Base-by-base conservation (phyloP, 53 echinoderm and acorn worm genomes). In the Temnopleurus reevesii region DNA sequence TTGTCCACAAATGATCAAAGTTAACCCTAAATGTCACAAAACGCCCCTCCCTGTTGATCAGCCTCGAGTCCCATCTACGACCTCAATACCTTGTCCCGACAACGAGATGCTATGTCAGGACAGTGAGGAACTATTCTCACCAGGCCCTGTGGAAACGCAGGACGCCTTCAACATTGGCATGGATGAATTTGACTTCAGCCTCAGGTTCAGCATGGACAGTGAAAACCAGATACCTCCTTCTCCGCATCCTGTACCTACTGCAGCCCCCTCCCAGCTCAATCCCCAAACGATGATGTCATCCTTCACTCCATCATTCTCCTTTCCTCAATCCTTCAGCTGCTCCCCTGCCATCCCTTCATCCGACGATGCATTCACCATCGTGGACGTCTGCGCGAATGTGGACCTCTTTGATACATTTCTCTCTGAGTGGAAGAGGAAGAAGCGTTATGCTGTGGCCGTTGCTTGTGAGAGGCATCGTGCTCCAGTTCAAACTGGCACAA, bases 311-410 rank as follows among this genome's bases (percentile, higher is more conserved):
- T 87, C 88, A 29, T 87, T 66, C 88, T 60, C 86, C 59, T 87
- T 36, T 47, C 88, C 88, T 8, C 66, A 65, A 23, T 87, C 88
- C 36, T 87, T 87, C 53, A 66, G 66, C 53, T 18, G 45, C 33
- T 88, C 94, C 5, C 91, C 94, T 7, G 86, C 85, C 18, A 60
- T 91, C 57, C 81, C 94, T 17, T 61, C 77, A 90, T 92, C 94
- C 0, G 92, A 96, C 41, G 91, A 93, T 33, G 89, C 91, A 30
- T 99, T 99, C 84, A 92, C 96, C 26, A 90, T 99, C 84, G 91
- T 99, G 3, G 99, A 99, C 87, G 99, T 96, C 33, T 99, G 99
- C 83, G 92, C 93, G 25, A 91, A 94, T 45, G 92, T 33, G 51
- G 91, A 96, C 76, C 91, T 99, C 47, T 99, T 99, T 66, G 53